Base-by-base conservation (phyloP, 2,888 invertebrate species). In the Lasioglossum malachurum region DNA sequence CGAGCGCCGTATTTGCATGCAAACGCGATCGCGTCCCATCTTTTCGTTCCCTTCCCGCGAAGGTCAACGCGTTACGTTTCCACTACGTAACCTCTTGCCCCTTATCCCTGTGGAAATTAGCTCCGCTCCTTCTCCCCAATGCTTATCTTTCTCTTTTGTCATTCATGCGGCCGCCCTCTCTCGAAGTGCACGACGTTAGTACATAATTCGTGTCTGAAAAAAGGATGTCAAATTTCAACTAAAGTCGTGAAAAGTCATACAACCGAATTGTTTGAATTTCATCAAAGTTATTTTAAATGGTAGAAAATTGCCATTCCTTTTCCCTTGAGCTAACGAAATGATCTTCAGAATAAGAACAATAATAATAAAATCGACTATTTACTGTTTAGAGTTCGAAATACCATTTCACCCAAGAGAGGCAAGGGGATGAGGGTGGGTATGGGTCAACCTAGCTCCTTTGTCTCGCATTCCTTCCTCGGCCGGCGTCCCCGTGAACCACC, bases 1-100 rank as follows among this genome's bases (percentile, higher is more conserved):
- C 35, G 35, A 35, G 35, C 35, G 57, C 31, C 64, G 87, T 90
- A 94, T 94, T 94, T 94, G 93, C 94, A 94, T 94, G 93, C 91
- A 93, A 94, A 94, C 94, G 92, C 92, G 93, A 94, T 93, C 92
- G 87, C 84, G 87, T 89, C 89, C 88, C 89, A 85, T 89, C 89
- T 86, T 89, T 87, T 69, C 81, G 49, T 71, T 89, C 88, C 81
- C 86, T 74, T 76, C 75, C 73, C 84, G 82, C 87, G 81, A 83
- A 87, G 88, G 88, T 91, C 88, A 87, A 79, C 84, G 80, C 81
- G 49, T 85, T 87, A 82, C 83, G 72, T 64, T 38, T 57, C 72
- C 44, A 27, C 41, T 41, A 31, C 31, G 64, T 23, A 41, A 72
- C 76, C 31, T 73, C 14, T 72, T 46, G 53, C 69, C 19, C 57